Conservation (phyloP, 2,888 invertebrate species). For the Meghimatium bilineatum region DNA sequence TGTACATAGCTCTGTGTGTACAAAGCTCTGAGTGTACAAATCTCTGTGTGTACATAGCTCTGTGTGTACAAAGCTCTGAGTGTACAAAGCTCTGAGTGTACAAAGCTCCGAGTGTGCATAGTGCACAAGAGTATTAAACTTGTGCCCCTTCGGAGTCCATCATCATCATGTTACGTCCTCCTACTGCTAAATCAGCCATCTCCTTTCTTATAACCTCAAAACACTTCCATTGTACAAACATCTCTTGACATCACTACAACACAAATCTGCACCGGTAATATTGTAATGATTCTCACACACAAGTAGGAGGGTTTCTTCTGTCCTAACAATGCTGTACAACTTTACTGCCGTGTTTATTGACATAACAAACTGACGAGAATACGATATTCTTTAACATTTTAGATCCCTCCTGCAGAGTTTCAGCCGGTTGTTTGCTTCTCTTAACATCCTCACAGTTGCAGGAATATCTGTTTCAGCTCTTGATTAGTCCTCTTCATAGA, state of each 20-base stretch:
- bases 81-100: too few relatives aligned
- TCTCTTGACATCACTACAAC: not conserved
- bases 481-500: not conserved
- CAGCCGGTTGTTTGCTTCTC: not conserved
- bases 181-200: too few relatives aligned
- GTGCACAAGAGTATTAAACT: too few relatives aligned
- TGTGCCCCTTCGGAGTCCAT: too few relatives aligned
- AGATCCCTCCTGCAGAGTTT: not conserved
- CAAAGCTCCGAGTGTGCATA: too few relatives aligned
- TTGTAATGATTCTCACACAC: not conserved
- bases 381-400: not conserved
- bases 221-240: too few relatives aligned
- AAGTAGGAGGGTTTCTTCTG: not conserved
- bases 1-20: too few relatives aligned
- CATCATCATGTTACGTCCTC: too few relatives aligned
- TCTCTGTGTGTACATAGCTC: too few relatives aligned
- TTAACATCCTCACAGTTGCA: not conserved
- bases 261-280: not conserved
- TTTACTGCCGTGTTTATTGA: not conserved
- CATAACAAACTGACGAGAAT: not conserved
- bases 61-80: too few relatives aligned
- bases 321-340: not conserved
- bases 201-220: too few relatives aligned
- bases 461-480: constrained; percentile 15
- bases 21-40: too few relatives aligned